These are phyloP conservation scores for Acipenser ruthenus DNA, from an alignment of 2,797 vertebrate genomes.

Conservation along the genomic window DNA sequence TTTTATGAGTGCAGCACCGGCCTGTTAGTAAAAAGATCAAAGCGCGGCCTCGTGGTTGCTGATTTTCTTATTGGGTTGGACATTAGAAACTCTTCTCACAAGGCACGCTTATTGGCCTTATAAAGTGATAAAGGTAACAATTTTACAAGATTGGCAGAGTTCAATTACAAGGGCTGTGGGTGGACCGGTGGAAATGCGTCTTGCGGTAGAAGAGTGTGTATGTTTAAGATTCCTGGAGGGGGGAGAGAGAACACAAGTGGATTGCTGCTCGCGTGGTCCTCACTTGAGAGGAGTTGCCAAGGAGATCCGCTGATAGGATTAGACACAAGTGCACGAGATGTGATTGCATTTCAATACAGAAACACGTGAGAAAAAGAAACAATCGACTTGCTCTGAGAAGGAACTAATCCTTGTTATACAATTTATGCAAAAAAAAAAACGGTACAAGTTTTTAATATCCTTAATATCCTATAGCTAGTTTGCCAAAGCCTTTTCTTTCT, in stretches of 20 bases:
- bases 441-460: not conserved
- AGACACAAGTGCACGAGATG: conserved; percentile 67
- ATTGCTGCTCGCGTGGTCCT: conserved; percentile 28
- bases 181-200: conserved; percentile 26
- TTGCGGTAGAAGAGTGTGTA: conserved; percentile 14
- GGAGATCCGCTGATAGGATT: conserved; percentile 69
- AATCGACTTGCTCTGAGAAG: conserved; percentile 42
- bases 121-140: conserved; percentile 42
- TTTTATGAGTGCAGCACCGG: conserved; percentile 50
- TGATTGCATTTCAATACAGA: conserved; percentile 57
- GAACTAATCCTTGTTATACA: conserved; percentile 28
- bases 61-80: conserved; percentile 33
- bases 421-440: conserved; percentile 8
- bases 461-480: too few relatives aligned
- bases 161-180: conserved; percentile 21
- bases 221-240: conserved; percentile 12
- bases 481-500: too few relatives aligned
- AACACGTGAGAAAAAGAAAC: conserved; percentile 61
- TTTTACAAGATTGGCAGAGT: conserved; percentile 26
- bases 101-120: conserved; percentile 33
- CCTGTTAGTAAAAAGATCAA: conserved; percentile 53
- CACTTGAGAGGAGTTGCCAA: conserved; percentile 49
- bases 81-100: conserved; percentile 30
- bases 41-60: conserved; percentile 44
- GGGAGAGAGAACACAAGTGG: conserved; percentile 11